Conservation (phyloP, 2,888 invertebrate genomes). For the Amiota mariae region DNA sequence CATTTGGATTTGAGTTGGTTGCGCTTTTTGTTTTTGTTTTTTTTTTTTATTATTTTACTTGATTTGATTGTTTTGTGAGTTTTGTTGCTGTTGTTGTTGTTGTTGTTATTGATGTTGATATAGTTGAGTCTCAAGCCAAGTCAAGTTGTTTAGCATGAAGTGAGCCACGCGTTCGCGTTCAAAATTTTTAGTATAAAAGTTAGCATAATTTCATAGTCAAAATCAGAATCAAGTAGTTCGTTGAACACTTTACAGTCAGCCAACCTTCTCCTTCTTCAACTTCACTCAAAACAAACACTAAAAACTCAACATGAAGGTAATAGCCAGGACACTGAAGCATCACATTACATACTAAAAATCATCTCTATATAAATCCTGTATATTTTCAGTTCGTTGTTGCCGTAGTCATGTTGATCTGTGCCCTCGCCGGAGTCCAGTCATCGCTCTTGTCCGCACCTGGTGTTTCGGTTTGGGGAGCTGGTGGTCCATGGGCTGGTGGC, state of each 20-base stretch:
- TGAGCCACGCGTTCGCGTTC: slow-evolving; percentile 47
- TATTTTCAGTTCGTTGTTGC: slow-evolving; percentile 66
- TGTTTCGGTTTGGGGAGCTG: slow-evolving; percentile 60
- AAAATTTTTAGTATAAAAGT: slow-evolving; percentile 70
- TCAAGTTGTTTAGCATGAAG: slow-evolving; percentile 38
- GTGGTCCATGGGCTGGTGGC: slow-evolving; percentile 55
- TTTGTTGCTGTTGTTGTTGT: slow-evolving; percentile 48
- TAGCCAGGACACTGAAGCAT: slow-evolving; percentile 3
- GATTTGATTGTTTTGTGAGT: slow-evolving; percentile 35
- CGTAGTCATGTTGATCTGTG: slow-evolving; percentile 72
- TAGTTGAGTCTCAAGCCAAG: slow-evolving; percentile 13
- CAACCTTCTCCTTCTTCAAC: slow-evolving; percentile 52
- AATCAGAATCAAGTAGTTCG: slow-evolving; percentile 72
- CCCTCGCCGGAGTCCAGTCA: slow-evolving; percentile 69
- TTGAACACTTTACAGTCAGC: slow-evolving; percentile 60
- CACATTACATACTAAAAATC: background rate
- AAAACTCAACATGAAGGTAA: slow-evolving; percentile 72
- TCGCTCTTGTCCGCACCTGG: slow-evolving; percentile 64
- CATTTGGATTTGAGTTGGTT: slow-evolving; percentile 14
- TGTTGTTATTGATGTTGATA: slow-evolving; percentile 23
- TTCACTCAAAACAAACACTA: slow-evolving; percentile 51
- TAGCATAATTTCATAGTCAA: slow-evolving; percentile 67
- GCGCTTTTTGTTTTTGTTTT: background rate
- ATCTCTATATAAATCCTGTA: background rate
- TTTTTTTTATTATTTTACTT: slow-evolving; percentile 32